Base-by-base conservation (phyloP, 92 coral and sea anemone species). In the Siderastrea siderea region DNA sequence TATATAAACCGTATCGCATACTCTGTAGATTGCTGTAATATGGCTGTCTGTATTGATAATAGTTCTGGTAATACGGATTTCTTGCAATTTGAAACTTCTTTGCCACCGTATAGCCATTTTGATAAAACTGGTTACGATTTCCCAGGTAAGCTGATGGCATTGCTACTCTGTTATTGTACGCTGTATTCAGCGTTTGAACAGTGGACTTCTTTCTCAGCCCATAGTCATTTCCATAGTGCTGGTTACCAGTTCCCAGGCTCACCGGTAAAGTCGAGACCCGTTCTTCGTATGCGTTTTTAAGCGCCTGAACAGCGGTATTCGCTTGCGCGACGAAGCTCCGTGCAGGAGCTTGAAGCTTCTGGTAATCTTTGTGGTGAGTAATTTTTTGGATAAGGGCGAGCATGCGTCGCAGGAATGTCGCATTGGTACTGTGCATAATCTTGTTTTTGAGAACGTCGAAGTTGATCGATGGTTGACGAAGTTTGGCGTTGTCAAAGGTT, bases 11-110 rank as follows among this genome's bases (percentile, higher is more conserved):
- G 68, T 91, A 95, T 64, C 85, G 93, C 79, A 94, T 88, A 10
- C 96, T 89, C 77, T 86, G 90, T 3, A 93, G 78, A 80, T 83
- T 93, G 15, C 61, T 81, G 89, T 95, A 95, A 16, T 95, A 95
- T 2, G 94, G 94, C 38, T 70, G 86, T 55, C 81, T 69, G 57
- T 84, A 77, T 47, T 84, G 94, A 58, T 84, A 85, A 43, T 77
- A 74, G 79, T 78, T 86, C 78, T 93, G 96, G 74, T 91, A 91
- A 84, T 92, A 90, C 10, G 98, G 96, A 51, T 87, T 81, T 52
- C 98, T 88, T 77, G 90, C 96, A 54, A 95, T 95, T 78, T 91
- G 95, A 91, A 95, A 95, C 80, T 95, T 95, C 91, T 95, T 95
- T 64, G 86, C 70, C 10, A 89, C 47, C 75, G 87, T 47, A 85